Conservation (phyloP, 2,113 vertebrate species). For the Zeus faber region DNA sequence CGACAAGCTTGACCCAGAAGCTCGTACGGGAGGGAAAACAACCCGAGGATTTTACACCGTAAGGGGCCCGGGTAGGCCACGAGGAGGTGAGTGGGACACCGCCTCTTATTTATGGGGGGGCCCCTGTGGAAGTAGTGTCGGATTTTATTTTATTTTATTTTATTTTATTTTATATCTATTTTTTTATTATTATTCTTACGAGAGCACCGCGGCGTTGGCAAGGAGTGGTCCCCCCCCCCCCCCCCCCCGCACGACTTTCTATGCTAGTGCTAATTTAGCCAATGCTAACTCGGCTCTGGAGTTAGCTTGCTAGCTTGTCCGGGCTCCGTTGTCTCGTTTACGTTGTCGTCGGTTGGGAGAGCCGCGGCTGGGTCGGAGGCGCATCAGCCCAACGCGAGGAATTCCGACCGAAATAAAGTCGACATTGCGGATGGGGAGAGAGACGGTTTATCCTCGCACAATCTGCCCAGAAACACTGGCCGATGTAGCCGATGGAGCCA, state of each 20-base stretch:
- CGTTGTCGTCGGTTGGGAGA: neutral
- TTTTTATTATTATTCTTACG: no score
- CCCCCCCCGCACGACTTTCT: slow-evolving; percentile 41
- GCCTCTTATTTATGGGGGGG: no score
- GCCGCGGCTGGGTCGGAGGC: neutral
- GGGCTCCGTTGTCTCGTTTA: neutral
- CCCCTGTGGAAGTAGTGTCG: no score
- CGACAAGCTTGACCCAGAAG: slow-evolving; percentile 63
- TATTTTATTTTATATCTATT: no score
- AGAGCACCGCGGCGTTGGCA: slow-evolving; percentile 63
- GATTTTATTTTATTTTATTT: no score
- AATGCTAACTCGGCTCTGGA: no score
- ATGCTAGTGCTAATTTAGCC: slow-evolving; percentile 46
- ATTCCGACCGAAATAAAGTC: no score
- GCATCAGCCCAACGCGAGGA: no score
- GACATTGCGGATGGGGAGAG: no score
- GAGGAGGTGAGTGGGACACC: slow-evolving; percentile 44
- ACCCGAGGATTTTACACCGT: slow-evolving; percentile 15
- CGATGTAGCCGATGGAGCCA: no score
- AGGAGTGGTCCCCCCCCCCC: slow-evolving; percentile 70
- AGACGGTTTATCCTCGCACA: no score
- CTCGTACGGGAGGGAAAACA: slow-evolving; percentile 30
- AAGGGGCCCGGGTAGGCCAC: slow-evolving; percentile 16
- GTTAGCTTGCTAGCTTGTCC: slow-evolving; percentile 23
- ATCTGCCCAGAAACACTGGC: no score